Percentiles rank a stretch among this genome's conserved stretches.
Conservation (phyloP, 1,140 invertebrate genomes). For the Carcinoscorpius rotundicauda region DNA sequence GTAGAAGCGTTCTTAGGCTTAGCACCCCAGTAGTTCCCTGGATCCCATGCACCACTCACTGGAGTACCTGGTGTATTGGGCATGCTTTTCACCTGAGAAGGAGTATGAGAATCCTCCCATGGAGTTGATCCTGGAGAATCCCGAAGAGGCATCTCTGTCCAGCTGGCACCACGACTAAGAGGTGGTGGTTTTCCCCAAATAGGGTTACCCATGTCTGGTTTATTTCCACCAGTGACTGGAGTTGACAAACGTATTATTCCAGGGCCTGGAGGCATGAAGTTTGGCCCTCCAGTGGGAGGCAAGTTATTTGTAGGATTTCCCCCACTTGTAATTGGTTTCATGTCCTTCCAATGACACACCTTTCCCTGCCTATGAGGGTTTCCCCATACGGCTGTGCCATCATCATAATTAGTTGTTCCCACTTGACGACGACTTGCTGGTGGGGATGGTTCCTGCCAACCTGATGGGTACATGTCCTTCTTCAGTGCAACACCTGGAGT, state of each 20-base stretch:
- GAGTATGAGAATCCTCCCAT: slow-evolving; percentile 46
- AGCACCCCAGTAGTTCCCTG: slow-evolving; percentile 27
- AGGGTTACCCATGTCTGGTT: slow-evolving; percentile 21
- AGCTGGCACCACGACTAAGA: slow-evolving; percentile 9
- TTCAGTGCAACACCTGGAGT: no score
- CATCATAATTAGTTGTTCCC: slow-evolving; percentile 41
- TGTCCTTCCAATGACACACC: slow-evolving; percentile 60
- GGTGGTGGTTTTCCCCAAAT: slow-evolving; percentile 18
- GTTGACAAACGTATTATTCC: slow-evolving; percentile 27
- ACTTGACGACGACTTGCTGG: slow-evolving; percentile 42
- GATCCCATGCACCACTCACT: slow-evolving; percentile 34
- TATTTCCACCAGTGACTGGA: slow-evolving; percentile 16
- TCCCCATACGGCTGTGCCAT: slow-evolving; percentile 88
- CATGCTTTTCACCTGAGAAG: slow-evolving; percentile 16
- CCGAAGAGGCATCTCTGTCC: slow-evolving; percentile 31
- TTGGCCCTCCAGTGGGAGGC: neutral
- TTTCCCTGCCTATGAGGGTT: slow-evolving; percentile 46
- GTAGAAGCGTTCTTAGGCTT: slow-evolving; percentile 47
- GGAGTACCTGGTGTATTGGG: slow-evolving; percentile 15
- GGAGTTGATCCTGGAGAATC: slow-evolving; percentile 37
- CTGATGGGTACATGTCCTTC: slow-evolving; percentile 40
- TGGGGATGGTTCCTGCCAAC: slow-evolving; percentile 82
- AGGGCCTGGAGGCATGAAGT: slow-evolving; percentile 16
- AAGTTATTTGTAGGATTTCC: slow-evolving; percentile 29
- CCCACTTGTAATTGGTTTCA: slow-evolving; percentile 33